Conservation (phyloP, 2,113 vertebrate genomes). For the Anthoscopus minutus region DNA sequence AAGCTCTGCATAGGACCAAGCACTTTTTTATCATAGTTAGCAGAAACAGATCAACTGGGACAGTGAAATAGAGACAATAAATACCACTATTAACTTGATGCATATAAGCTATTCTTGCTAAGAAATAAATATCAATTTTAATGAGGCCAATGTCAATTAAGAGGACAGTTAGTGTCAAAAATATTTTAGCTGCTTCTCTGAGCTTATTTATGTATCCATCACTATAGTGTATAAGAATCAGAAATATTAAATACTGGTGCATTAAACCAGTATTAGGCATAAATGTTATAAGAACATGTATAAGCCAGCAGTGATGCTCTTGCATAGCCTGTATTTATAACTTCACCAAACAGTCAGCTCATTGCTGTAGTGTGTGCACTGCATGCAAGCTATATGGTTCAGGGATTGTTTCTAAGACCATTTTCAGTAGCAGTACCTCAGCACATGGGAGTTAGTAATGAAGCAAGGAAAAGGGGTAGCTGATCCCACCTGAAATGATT, state of each 20-base stretch:
- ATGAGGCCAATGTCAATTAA: neutral
- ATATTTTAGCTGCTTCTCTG: neutral
- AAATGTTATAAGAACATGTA: neutral
- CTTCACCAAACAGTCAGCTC: neutral
- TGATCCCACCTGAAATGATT: neutral
- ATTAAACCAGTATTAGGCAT: neutral
- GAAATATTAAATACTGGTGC: neutral
- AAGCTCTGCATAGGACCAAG: neutral
- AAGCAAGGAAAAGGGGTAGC: neutral
- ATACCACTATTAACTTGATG: neutral
- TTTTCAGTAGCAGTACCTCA: neutral
- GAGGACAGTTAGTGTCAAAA: neutral
- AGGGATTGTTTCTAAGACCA: neutral
- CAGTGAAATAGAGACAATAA: neutral
- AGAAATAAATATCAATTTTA: neutral
- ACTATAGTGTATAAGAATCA: neutral
- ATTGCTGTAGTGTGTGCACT: neutral
- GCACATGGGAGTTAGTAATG: neutral
- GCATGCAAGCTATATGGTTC: neutral
- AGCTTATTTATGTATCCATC: neutral
- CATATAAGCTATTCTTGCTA: neutral
- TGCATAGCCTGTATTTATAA: neutral
- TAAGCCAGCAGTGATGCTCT: neutral
- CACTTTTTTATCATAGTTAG: neutral
- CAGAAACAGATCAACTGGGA: neutral